Conservation (phyloP, 37 sponge, comb jelly and placozoan genomes). For the Spongilla lacustris region DNA sequence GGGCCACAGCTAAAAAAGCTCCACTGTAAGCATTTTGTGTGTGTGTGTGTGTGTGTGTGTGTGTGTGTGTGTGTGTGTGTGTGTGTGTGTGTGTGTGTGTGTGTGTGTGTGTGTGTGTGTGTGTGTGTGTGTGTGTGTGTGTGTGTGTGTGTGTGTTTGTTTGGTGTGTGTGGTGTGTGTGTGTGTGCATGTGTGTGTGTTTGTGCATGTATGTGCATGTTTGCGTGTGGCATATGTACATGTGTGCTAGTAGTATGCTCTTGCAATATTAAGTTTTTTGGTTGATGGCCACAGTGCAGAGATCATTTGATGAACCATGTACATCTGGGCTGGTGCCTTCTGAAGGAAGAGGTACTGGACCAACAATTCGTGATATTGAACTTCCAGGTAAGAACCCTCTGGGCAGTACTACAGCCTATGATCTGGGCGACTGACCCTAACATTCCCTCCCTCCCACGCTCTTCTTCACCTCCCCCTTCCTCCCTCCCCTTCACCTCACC, state of each 20-base stretch:
- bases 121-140: no score
- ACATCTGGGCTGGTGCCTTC: not conserved
- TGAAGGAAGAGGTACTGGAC: not conserved
- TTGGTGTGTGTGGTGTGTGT: no score
- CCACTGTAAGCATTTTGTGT: not conserved
- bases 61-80: no score
- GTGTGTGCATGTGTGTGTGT: no score
- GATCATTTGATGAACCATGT: not conserved
- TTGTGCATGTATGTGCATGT: no score
- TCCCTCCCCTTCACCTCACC: not conserved
- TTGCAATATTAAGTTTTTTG: not conserved
- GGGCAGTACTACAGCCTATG: not conserved
- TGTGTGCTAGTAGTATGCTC: no score
- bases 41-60: no score
- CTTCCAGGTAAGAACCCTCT: not conserved
- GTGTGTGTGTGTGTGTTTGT: no score
- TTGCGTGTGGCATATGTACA: no score
- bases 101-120: no score
- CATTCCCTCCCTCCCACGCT: not conserved
- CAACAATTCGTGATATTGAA: not conserved
- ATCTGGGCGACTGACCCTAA: not conserved
- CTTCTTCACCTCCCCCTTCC: not conserved
- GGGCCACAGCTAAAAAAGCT: not conserved
- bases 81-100: no score
- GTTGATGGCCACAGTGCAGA: not conserved